A percentile compares a stretch with the other conserved stretches of the same genome.
Evolutionary conservation across 1,140 invertebrate genomes (phyloP).

Genomic region (Condylostylus longicornis): DNA sequence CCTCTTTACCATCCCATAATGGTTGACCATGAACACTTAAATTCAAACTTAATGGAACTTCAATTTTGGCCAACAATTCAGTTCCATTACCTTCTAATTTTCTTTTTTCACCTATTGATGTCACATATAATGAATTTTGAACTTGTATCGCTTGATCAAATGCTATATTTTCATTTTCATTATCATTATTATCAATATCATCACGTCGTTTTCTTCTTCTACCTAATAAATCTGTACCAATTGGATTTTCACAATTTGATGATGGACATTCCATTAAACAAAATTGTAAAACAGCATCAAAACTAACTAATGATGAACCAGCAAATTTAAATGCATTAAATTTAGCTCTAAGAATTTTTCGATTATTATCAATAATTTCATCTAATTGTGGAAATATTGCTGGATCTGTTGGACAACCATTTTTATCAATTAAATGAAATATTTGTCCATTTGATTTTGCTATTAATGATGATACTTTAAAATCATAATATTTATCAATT

Average conservation of each 20-base stretch:
- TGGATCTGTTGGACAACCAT: constrained; percentile 44
- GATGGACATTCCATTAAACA: constrained; percentile 29
- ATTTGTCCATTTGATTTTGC: constrained; percentile 35
- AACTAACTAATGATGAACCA: constrained; percentile 32
- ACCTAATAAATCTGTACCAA: constrained; percentile 8
- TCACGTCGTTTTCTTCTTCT: neutral
- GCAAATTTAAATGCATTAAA: constrained; percentile 39
- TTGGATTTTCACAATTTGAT: constrained; percentile 20
- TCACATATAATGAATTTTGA: constrained; percentile 24
- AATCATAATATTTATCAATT: constrained; percentile 17
- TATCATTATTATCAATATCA: neutral
- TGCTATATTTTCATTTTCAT: neutral
- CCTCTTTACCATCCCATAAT: constrained; percentile 26
- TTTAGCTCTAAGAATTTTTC: constrained; percentile 23
- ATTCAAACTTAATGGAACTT: too few species aligned
- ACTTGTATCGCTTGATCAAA: constrained; percentile 11
- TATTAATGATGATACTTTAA: constrained; percentile 22
- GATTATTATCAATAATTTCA: constrained; percentile 15
- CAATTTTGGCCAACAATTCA: too few species aligned
- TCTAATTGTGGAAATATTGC: constrained; percentile 32
- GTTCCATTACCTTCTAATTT: constrained; percentile 32
- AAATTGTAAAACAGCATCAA: constrained; percentile 36
- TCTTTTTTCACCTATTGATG: constrained; percentile 33
- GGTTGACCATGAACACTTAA: too few species aligned
- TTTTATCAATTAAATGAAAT: constrained; percentile 41